Base-by-base conservation (phyloP, 2,888 invertebrate species). In the Thecocarcelia acutangulata region DNA sequence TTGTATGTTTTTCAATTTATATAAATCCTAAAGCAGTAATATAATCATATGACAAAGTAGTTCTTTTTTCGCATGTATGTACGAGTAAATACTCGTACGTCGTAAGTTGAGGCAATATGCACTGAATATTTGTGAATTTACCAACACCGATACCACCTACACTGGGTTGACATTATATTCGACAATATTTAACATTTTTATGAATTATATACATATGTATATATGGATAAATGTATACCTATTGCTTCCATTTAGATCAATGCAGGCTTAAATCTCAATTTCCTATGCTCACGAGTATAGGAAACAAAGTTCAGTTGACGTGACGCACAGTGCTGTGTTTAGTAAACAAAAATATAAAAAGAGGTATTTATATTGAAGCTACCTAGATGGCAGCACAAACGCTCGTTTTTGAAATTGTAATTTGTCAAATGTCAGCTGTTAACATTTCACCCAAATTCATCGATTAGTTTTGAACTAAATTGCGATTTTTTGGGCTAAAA, bases 51-150 rank as follows among this genome's bases (percentile, higher is more conserved):
- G 17, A 28, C 24, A 54, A 17, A 24, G 42, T 44, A 50, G 59
- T 48, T 48, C 48, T 15, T 33, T 48, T 42, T 48, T 44, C 50
- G 44, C 63, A 73, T 44, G 44, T 15, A 46, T 21, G 52, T 40
- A 42, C 12, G 59, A 8, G 8, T 24, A 5, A 3, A 24, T 3
- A 5, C 2, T 5, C 24, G 24, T 24, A 24, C 52, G 28, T 44
- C 44, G 33, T 33, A 58, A 58, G 33, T 48, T 21, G 37, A 52
- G 52, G 50, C 42, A 80, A 17, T 12, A 46, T 66, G 61, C 33
- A 33, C 9, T 46, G 42, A 3, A 76, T 74, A 74, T 82, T 64
- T 82, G 59, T 58, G 74, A 73, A 77, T 81, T 68, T 77, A 63
- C 72, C 72, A 76, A 33, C 33, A 33, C 33, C 33, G 9, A 5